Percentiles rank a stretch among this genome's conserved stretches.
Evolutionary conservation across 2,113 vertebrate species (phyloP).

Genomic region (Pristiophorus japonicus): DNA sequence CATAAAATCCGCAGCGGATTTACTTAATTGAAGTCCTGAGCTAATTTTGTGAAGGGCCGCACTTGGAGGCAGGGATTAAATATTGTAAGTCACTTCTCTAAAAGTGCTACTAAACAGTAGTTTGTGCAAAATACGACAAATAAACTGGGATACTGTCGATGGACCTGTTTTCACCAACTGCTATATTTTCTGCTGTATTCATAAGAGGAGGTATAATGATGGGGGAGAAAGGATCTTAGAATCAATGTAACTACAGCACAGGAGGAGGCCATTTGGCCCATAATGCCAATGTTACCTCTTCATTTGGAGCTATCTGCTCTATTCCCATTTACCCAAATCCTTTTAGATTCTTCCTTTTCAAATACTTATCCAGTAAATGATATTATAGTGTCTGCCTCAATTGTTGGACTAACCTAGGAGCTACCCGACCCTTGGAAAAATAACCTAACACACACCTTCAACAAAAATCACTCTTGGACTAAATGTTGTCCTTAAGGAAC

Average conservation of each 20-base stretch:
- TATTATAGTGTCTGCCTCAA: neutral
- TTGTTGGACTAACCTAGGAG: neutral
- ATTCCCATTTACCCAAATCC: neutral
- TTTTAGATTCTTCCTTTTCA: neutral
- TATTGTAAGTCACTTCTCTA: neutral
- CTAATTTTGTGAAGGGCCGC: neutral
- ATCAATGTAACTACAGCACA: neutral
- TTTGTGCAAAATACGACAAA: no score
- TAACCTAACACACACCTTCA: neutral
- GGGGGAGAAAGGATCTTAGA: neutral
- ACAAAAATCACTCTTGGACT: neutral
- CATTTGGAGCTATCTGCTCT: no score
- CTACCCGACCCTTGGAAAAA: neutral
- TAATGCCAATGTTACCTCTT: neutral
- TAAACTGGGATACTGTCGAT: neutral
- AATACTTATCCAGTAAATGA: neutral
- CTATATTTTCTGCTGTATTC: neutral
- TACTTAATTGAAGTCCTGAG: neutral
- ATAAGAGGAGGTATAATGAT: neutral
- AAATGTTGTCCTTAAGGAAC: neutral
- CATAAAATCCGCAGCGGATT: neutral
- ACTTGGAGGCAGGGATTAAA: neutral
- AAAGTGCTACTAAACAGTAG: neutral
- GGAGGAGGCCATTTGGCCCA: neutral
- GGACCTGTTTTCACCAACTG: neutral